Percentiles rank a stretch among this genome's conserved stretches.
These are phyloP conservation scores for Halisarca cf. caerulea DNA, from an alignment of 37 sponge, comb jelly and placozoan species.

Conservation along the genomic window DNA sequence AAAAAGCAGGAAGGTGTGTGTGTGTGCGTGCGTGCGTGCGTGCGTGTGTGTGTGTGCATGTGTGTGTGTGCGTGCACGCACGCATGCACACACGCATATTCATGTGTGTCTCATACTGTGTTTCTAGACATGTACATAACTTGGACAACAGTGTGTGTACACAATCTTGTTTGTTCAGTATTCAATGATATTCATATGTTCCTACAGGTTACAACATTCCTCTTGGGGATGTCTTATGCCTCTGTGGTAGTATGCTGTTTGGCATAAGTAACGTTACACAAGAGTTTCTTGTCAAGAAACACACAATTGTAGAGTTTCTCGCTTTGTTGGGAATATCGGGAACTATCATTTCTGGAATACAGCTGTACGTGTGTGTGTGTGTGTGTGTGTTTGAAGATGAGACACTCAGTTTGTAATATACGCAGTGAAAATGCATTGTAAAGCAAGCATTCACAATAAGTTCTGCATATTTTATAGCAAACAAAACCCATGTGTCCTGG, in stretches of 20 bases:
- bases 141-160: too few species aligned
- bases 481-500: too few species aligned
- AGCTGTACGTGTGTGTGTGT: constrained; percentile 85
- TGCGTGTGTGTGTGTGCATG: neutral
- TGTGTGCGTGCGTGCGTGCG: neutral
- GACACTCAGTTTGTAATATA: too few species aligned
- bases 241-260: constrained; percentile 69
- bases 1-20: constrained; percentile 32
- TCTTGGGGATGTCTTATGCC: constrained; percentile 73
- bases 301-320: constrained; percentile 70
- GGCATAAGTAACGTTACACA: constrained; percentile 77
- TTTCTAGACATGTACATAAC: too few species aligned
- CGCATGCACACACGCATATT: neutral
- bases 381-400: too few species aligned
- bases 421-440: too few species aligned
- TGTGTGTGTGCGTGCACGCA: constrained; percentile 12
- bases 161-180: too few species aligned
- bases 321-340: constrained; percentile 74
- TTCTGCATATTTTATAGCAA: too few species aligned
- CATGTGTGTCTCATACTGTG: neutral
- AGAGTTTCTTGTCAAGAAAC: constrained; percentile 83
- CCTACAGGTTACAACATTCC: constrained; percentile 40
- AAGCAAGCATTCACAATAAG: too few species aligned
- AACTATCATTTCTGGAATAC: constrained; percentile 69
- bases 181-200: neutral